Base-by-base conservation (phyloP, 2,888 invertebrate genomes). In the Apamea epomidion region DNA sequence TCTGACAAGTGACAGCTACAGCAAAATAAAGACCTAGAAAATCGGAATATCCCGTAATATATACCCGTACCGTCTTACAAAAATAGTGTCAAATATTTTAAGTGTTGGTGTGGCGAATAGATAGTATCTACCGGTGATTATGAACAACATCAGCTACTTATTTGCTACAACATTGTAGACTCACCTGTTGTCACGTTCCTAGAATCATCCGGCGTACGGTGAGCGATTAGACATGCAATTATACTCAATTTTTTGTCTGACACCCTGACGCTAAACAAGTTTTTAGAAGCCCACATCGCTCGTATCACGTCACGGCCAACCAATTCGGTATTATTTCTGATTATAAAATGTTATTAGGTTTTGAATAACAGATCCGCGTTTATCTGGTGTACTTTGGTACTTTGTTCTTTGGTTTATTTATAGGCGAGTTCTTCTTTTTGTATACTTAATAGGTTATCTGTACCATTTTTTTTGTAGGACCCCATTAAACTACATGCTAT, bases 181-280 rank as follows among this genome's bases (percentile, higher is more conserved):
- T 74, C 69, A 76, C 71, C 75, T 37, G 25, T 32, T 77, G 74
- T 67, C 76, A 82, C 80, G 74, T 87, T 88, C 84, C 76, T 81
- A 87, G 87, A 84, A 90, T 76, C 78, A 85, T 80, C 76, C 76
- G 76, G 81, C 82, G 78, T 89, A 84, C 82, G 85, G 82, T 86
- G 84, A 80, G 81, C 89, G 83, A 91, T 92, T 91, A 87, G 88
- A 77, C 87, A 89, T 90, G 90, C 88, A 91, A 92, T 90, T 91
- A 90, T 87, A 89, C 74, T 79, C 48, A 75, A 78, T 90, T 92
- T 92, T 92, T 92, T 91, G 84, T 80, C 80, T 72, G 79, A 86
- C 87, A 83, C 85, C 84, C 84, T 78, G 87, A 84, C 84, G 83
- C 68, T 81, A 89, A 91, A 91, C 91, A 85, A 87, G 92, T 92